Evolutionary conservation across 2,113 vertebrate genomes (phyloP).

Genomic region (Cepphus grylle): DNA sequence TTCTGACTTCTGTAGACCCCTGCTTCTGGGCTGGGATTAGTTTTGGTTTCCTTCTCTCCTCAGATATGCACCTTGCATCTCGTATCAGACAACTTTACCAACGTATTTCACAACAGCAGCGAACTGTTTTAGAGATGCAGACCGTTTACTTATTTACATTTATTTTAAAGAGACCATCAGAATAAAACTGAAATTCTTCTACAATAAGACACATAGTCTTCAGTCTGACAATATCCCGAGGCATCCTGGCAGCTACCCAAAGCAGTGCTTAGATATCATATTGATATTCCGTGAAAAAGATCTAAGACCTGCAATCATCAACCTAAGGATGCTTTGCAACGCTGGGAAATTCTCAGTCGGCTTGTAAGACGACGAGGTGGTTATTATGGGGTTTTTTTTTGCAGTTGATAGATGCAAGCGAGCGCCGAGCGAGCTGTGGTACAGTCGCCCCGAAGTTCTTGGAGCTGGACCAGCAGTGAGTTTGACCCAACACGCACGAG

Average conservation of each 20-base stretch:
- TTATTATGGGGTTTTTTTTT: not conserved
- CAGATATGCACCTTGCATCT: not conserved
- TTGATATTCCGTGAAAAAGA: not conserved
- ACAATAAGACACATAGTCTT: not conserved
- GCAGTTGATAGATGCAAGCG: fast-evolving
- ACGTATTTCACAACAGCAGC: not conserved
- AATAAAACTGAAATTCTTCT: not conserved
- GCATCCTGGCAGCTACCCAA: not conserved
- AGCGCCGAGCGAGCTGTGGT: fast-evolving
- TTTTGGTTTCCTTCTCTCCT: not conserved
- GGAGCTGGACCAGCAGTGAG: slow-evolving; percentile 17
- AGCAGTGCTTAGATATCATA: not conserved
- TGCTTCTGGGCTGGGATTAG: not conserved
- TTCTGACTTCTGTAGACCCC: not conserved
- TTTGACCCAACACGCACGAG: not conserved
- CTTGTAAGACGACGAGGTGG: not conserved
- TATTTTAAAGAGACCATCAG: not conserved
- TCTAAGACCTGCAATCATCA: not conserved
- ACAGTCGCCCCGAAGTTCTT: not conserved
- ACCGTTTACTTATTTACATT: not conserved
- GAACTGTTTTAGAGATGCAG: not conserved
- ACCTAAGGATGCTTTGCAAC: not conserved
- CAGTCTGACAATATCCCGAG: not conserved
- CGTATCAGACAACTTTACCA: not conserved
- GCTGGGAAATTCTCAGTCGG: fast-evolving